phyloP scores from a whole-genome alignment of 2,888 invertebrate genomes.

The Hylaea fasciaria region DNA sequence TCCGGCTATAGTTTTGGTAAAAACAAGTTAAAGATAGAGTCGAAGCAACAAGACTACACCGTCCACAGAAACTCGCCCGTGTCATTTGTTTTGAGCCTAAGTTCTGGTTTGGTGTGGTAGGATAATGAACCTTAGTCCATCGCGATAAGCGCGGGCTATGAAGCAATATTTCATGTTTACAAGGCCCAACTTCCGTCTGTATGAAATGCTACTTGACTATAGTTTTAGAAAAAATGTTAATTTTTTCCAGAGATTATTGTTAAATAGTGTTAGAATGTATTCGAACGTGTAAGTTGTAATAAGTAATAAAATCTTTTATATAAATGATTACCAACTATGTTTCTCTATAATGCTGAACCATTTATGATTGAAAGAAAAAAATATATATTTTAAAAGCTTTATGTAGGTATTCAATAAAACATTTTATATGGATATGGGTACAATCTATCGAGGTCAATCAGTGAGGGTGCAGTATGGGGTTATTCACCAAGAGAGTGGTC shows the following conservation, averaged over 20 bases:
- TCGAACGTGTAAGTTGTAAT: constrained; percentile 43
- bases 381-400: too few relatives aligned
- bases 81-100: not conserved
- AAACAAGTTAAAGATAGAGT: too few relatives aligned
- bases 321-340: constrained; percentile 12
- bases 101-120: constrained; percentile 12
- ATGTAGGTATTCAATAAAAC: too few relatives aligned
- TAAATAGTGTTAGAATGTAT: constrained; percentile 49
- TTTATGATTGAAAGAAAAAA: too few relatives aligned
- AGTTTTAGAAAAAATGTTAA: constrained; percentile 25
- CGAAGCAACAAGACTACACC: too few relatives aligned
- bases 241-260: constrained; percentile 44
- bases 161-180: not conserved
- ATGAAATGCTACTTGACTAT: constrained; percentile 23
- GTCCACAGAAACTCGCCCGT: not conserved
- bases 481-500: too few relatives aligned
- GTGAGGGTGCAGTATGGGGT: too few relatives aligned
- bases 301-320: constrained; percentile 49
- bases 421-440: too few relatives aligned
- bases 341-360: too few relatives aligned
- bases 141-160: constrained; percentile 8
- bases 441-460: too few relatives aligned
- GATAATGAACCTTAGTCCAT: constrained; percentile 9
- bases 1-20: too few relatives aligned
- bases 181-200: constrained; percentile 16